Percentiles rank a stretch among this genome's conserved stretches.
phyloP scores from a whole-genome alignment of 2,113 vertebrate genomes.

The Microtus richardsoni region DNA sequence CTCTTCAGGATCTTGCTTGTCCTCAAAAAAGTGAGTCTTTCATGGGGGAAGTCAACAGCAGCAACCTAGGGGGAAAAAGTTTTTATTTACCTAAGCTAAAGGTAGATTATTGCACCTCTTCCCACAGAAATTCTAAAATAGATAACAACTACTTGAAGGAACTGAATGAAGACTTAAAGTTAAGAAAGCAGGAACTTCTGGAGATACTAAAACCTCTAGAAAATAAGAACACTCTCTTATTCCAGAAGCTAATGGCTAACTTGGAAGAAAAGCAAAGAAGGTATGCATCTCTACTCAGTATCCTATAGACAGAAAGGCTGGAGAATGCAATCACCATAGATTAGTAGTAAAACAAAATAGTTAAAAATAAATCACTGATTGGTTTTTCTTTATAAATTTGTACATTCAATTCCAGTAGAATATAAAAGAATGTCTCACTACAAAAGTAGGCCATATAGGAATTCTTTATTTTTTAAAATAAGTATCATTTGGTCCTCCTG shows the following conservation, averaged over 20 bases:
- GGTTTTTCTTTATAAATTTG: not conserved
- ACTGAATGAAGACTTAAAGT: slow-evolving; percentile 78
- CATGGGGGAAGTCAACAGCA: slow-evolving; percentile 2
- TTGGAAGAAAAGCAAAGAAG: slow-evolving; percentile 82
- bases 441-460: slow-evolving; percentile 7
- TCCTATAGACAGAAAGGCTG: slow-evolving; percentile 5
- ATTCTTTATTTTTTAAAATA: slow-evolving; percentile 43
- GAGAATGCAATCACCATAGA: not conserved
- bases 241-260: slow-evolving; percentile 79
- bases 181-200: slow-evolving; percentile 74
- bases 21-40: slow-evolving; percentile 74
- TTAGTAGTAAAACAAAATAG: slow-evolving; percentile 1
- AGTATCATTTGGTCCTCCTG: not conserved
- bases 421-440: slow-evolving; percentile 33
- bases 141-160: slow-evolving; percentile 78
- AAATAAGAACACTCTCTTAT: slow-evolving; percentile 73
- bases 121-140: slow-evolving; percentile 64
- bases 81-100: slow-evolving; percentile 17
- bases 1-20: slow-evolving; percentile 44
- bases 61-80: not conserved
- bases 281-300: slow-evolving; percentile 45
- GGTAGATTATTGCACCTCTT: slow-evolving; percentile 51
- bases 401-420: not conserved
- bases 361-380: not conserved
- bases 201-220: slow-evolving; percentile 74